phyloP scores from a whole-genome alignment of 2,888 invertebrate genomes.

The Tanytarsus gracilentus region DNA sequence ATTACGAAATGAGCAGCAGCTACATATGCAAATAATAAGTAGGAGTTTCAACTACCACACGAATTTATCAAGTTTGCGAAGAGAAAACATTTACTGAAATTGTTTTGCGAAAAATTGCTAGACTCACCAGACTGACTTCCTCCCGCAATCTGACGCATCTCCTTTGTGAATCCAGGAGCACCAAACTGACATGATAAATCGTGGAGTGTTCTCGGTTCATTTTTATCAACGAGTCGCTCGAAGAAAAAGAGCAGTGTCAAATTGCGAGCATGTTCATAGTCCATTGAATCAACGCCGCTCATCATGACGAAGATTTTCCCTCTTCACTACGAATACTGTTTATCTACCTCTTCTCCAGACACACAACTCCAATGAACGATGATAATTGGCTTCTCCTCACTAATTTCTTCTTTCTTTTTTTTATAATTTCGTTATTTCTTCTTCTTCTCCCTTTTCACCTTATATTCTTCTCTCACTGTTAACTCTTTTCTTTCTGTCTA shows the following conservation, averaged over 20 bases:
- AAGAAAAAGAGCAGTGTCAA: conserved; percentile 97
- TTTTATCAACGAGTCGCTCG: conserved; percentile 95
- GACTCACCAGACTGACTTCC: conserved; percentile 81
- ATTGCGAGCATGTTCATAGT: conserved; percentile 88
- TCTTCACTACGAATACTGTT: not conserved
- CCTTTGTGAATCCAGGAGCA: conserved; percentile 96
- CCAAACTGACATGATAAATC: conserved; percentile 99
- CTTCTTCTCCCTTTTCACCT: not conserved
- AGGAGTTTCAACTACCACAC: no score
- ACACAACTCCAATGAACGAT: no score
- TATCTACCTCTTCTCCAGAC: conserved; percentile 2
- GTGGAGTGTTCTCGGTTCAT: conserved; percentile 89
- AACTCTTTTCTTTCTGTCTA: not conserved
- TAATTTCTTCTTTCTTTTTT: conserved; percentile 1
- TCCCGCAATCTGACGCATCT: conserved; percentile 93
- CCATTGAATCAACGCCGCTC: conserved; percentile 75
- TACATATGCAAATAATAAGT: no score
- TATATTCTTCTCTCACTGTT: not conserved
- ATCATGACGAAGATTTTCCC: not conserved
- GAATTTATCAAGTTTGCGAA: not conserved
- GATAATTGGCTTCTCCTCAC: conserved; percentile 20
- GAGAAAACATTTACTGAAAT: not conserved
- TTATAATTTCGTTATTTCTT: not conserved
- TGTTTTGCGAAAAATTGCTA: not conserved
- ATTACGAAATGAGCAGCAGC: no score